These are phyloP conservation scores for Gymnarchus niloticus DNA, from an alignment of 2,113 vertebrate species.

Conservation along the genomic window DNA sequence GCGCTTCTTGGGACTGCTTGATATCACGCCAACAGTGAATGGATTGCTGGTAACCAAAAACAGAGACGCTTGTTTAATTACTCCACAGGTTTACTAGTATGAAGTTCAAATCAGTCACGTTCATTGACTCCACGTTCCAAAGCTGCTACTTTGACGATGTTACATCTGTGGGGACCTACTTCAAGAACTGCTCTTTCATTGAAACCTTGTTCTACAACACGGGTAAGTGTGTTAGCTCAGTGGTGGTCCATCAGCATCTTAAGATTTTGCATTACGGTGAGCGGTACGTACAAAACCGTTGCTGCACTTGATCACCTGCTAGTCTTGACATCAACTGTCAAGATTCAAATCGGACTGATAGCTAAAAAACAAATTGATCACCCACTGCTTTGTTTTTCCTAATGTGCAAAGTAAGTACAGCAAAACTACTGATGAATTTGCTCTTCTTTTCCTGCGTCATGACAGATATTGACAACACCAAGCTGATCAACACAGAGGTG, in stretches of 20 bases:
- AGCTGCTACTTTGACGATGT: conserved; percentile 87
- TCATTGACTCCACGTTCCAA: conserved; percentile 86
- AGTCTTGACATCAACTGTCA: neutral
- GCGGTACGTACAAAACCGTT: neutral
- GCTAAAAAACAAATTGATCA: too few relatives aligned
- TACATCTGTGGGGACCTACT: conserved; percentile 84
- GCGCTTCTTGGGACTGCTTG: neutral
- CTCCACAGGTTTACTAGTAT: conserved; percentile 77
- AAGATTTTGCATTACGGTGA: neutral
- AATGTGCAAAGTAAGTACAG: neutral
- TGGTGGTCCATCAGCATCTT: neutral
- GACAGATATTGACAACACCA: conserved; percentile 85
- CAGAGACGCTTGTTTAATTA: neutral
- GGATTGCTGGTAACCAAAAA: neutral
- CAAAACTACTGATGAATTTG: neutral
- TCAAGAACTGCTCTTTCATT: conserved; percentile 86
- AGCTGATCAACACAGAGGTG: conserved; percentile 81
- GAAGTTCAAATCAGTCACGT: conserved; percentile 90
- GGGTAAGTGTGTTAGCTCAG: conserved; percentile 58
- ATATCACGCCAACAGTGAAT: neutral
- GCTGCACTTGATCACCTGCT: neutral
- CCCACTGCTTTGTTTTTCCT: neutral
- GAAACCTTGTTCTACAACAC: conserved; percentile 80
- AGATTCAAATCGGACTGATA: too few relatives aligned
- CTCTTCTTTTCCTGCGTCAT: conserved; percentile 32